These are phyloP conservation scores for Urocitellus parryii DNA, from an alignment of 2,113 vertebrate genomes.

Conservation along the genomic window DNA sequence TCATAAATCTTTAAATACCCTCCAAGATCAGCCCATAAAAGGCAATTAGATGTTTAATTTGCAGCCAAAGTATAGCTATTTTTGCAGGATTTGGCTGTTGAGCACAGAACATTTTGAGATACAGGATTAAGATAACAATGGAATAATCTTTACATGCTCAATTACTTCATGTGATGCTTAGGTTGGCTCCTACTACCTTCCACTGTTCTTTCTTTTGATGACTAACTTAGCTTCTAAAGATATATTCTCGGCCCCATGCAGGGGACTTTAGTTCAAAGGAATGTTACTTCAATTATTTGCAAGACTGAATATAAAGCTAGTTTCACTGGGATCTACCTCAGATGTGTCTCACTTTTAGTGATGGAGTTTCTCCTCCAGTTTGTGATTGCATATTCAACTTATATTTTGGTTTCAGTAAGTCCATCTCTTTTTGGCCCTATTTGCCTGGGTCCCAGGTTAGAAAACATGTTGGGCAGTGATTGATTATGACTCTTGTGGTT, in stretches of 20 bases:
- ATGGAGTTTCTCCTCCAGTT: neutral
- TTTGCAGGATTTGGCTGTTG: neutral
- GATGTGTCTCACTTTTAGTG: neutral
- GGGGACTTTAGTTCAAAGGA: neutral
- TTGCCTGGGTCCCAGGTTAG: neutral
- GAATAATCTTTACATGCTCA: constrained; percentile 37
- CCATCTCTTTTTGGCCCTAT: neutral
- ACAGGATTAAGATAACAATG: constrained; percentile 29
- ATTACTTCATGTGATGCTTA: neutral
- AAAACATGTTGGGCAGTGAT: neutral
- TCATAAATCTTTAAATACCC: constrained; percentile 46
- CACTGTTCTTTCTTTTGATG: constrained; percentile 5
- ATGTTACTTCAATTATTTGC: neutral
- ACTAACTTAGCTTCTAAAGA: neutral
- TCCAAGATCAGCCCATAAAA: constrained; percentile 45
- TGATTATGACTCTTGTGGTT: too few species aligned
- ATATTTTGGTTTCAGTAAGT: neutral
- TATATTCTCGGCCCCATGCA: neutral
- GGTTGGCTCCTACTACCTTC: neutral
- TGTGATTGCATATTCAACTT: neutral
- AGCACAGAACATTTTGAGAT: constrained; percentile 23
- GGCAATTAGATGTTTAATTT: constrained; percentile 47
- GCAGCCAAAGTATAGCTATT: neutral
- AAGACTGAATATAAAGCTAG: neutral
- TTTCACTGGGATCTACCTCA: neutral